Conservation (phyloP, 2,113 vertebrate genomes). For the Perognathus longimembris region DNA sequence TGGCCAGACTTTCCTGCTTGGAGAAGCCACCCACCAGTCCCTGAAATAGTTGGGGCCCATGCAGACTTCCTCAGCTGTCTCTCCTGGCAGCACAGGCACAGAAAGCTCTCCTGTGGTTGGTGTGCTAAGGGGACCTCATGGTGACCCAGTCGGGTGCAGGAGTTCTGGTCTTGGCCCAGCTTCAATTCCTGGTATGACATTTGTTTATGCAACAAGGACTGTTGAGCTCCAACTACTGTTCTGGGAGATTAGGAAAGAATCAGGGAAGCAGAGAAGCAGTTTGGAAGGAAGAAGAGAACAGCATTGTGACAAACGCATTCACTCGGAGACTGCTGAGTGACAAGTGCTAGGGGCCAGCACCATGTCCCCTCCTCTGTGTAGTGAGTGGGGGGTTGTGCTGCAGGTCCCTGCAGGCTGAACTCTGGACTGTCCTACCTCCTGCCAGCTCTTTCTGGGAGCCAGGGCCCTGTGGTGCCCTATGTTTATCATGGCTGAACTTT, state of each 20-base stretch:
- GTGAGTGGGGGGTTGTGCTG: not conserved
- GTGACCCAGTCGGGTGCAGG: not conserved
- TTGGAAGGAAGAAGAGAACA: not conserved
- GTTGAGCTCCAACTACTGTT: not conserved
- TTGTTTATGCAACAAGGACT: not conserved
- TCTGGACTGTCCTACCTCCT: not conserved
- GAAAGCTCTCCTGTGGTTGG: not conserved
- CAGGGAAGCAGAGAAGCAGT: not conserved
- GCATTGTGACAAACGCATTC: not conserved
- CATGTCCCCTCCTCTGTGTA: not conserved
- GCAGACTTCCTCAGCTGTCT: not conserved
- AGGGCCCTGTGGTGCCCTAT: not conserved
- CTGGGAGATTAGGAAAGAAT: not conserved
- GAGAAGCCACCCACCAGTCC: not conserved
- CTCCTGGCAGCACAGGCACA: too few species aligned
- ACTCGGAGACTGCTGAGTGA: not conserved
- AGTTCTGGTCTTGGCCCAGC: not conserved
- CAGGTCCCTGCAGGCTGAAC: not conserved
- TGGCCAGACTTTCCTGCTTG: not conserved
- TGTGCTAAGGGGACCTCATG: not conserved
- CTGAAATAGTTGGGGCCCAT: not conserved
- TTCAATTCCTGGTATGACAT: not conserved
- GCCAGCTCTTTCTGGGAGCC: not conserved
- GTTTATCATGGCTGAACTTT: not conserved
- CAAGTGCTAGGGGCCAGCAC: accelerated